phyloP scores from a whole-genome alignment of 2,797 vertebrate species.

The Buceros bicornis region DNA sequence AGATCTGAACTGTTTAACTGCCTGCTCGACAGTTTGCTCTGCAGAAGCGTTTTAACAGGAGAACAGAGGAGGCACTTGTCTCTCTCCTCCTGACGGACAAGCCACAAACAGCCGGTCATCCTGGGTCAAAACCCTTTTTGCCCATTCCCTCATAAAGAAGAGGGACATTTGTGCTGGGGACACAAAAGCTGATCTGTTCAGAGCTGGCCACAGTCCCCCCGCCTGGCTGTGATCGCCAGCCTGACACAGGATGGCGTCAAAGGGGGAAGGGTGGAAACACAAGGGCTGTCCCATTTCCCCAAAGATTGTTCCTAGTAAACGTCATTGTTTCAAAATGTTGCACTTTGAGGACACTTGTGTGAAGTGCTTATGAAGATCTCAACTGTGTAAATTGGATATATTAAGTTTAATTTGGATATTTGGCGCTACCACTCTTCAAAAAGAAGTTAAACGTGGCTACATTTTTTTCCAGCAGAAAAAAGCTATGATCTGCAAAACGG shows the following conservation, averaged over 20 bases:
- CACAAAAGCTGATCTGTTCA: constrained; percentile 53
- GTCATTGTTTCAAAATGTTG: not conserved
- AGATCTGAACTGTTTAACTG: not conserved
- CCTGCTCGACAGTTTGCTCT: not conserved
- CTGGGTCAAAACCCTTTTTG: constrained; percentile 25
- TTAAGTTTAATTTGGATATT: constrained; percentile 1
- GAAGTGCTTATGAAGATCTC: not conserved
- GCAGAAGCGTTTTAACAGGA: not conserved
- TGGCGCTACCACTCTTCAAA: not conserved
- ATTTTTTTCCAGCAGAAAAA: not conserved
- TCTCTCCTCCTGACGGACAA: not conserved
- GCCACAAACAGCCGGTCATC: not conserved
- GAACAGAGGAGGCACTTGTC: constrained; percentile 43
- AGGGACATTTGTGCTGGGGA: constrained; percentile 35
- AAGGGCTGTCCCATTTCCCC: not conserved
- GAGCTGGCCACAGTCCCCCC: not conserved
- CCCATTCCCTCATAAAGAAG: not conserved
- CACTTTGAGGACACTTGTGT: not conserved
- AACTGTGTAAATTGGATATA: not conserved
- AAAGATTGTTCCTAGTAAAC: not conserved
- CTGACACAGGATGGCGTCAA: not conserved
- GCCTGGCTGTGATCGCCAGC: not conserved
- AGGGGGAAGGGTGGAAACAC: not conserved
- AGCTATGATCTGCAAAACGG: not conserved
- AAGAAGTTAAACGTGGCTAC: not conserved